Base-by-base conservation (phyloP, 2,888 invertebrate genomes). In the Lordiphosa fenestrarum region DNA sequence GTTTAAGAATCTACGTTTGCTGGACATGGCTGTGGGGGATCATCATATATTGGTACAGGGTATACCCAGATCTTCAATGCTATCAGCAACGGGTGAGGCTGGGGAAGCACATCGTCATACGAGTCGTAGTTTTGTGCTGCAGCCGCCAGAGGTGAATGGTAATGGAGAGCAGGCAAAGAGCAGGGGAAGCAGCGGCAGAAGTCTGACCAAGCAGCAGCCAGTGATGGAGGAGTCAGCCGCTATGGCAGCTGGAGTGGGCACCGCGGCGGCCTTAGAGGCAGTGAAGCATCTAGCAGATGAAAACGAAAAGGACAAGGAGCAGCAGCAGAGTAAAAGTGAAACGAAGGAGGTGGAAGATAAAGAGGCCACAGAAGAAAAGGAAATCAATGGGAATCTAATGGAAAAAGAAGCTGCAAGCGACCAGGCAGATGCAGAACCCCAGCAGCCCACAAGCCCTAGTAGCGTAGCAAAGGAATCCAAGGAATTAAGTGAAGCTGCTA, bases 31-130 rank as follows among this genome's bases (percentile, higher is more conserved):
- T 0, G 85, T 89, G 2, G 89, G 89, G 0, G 88, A 88, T 46
- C 85, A 86, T 13, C 89, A 89, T 37, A 84, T 89, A 6, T 59
- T 89, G 7, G 89, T 89, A 1, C 88, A 89, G 59, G 89, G 89
- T 10, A 73, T 88, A 15, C 89, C 89, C 12, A 71, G 88, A 47
- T 77, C 87, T 0, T 77, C 87, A 3, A 73, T 73, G 3, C 50
- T 80, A 0, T 86, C 87, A 12, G 77, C 84, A 3, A 71, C 78
- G 5, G 60, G 66, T 9, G 77, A 76, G 3, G 66, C 59, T 0
- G 62, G 67, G 1, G 84, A 83, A 9, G 46, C 69, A 0, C 80
- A 78, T 40, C 77, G 69, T 3, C 69, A 74, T 13, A 71, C 85
- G 63, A 83, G 82, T 62, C 86, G 84, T 41, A 88, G 77, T 38